These are phyloP conservation scores for Drosophila miranda DNA, from an alignment of 1,140 invertebrate species.

Conservation along the genomic window DNA sequence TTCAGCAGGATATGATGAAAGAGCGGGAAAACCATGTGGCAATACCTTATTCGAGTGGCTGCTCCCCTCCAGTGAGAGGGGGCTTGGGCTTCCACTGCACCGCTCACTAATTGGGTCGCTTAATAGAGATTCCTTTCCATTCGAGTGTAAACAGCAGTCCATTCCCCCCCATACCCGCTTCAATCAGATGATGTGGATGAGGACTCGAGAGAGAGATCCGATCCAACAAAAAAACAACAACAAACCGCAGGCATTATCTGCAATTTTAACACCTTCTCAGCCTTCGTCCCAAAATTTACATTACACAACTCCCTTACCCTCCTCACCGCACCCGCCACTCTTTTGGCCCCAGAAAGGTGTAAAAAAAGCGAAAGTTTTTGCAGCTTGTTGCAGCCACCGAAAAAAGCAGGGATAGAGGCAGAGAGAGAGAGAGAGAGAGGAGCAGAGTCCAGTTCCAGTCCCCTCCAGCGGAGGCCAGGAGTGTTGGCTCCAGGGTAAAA, in stretches of 20 bases:
- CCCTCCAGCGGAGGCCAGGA: slow-evolving; percentile 6
- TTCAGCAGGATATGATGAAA: too few relatives aligned
- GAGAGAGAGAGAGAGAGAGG: background rate
- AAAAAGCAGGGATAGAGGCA: slow-evolving; percentile 5
- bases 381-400: slow-evolving; percentile 9
- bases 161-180: background rate
- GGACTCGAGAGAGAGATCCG: slow-evolving; percentile 13
- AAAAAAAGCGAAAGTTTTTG: slow-evolving; percentile 74
- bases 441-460: background rate
- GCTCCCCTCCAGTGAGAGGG: background rate
- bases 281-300: slow-evolving; percentile 65
- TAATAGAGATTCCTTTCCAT: slow-evolving; percentile 35
- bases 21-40: too few relatives aligned
- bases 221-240: slow-evolving; percentile 41
- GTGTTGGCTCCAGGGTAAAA: slow-evolving; percentile 37
- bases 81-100: background rate
- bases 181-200: too few relatives aligned
- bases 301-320: slow-evolving; percentile 54
- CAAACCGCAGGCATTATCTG: slow-evolving; percentile 50
- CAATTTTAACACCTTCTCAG: slow-evolving; percentile 67
- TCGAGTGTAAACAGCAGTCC: slow-evolving; percentile 31
- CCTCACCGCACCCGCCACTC: slow-evolving; percentile 11
- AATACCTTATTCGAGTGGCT: background rate
- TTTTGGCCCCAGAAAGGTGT: slow-evolving; percentile 53
- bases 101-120: slow-evolving; percentile 34